Conservation (phyloP, 2,797 vertebrate species). For the Sebastes minor region DNA sequence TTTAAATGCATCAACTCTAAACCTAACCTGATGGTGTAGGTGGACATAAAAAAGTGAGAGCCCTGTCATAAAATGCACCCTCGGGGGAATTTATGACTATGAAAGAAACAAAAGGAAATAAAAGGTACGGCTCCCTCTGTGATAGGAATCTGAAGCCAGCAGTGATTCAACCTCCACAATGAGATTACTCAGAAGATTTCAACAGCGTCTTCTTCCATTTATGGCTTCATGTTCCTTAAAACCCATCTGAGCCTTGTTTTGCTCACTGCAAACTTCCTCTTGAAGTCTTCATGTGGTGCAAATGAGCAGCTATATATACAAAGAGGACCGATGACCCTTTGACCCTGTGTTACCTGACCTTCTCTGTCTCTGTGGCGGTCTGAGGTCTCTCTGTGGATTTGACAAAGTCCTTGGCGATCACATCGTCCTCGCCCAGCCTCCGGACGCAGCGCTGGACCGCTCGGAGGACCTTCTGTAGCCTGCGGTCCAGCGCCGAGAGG, state of each 20-base stretch:
- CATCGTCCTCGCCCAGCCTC: slow-evolving; percentile 82
- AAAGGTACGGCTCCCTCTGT: background rate
- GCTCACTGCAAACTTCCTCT: slow-evolving; percentile 12
- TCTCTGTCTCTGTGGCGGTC: slow-evolving; percentile 5
- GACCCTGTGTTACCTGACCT: slow-evolving; percentile 62
- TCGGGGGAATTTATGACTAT: slow-evolving; percentile 22
- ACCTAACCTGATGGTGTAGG: background rate
- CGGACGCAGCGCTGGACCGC: slow-evolving; percentile 83
- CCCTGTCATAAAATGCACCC: slow-evolving; percentile 17
- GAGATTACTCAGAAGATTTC: slow-evolving; percentile 19
- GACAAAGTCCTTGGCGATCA: slow-evolving; percentile 81
- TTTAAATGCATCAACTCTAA: background rate
- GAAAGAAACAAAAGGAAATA: slow-evolving; percentile 18
- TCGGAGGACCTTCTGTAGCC: slow-evolving; percentile 85
- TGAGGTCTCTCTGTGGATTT: slow-evolving; percentile 34
- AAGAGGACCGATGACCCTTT: background rate
- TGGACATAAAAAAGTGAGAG: background rate
- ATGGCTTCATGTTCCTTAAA: slow-evolving; percentile 39
- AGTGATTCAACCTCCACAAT: slow-evolving; percentile 15
- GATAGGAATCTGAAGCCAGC: slow-evolving; percentile 12
- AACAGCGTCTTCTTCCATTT: slow-evolving; percentile 32
- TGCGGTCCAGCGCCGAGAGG: slow-evolving; percentile 90
- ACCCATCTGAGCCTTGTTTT: slow-evolving; percentile 22
- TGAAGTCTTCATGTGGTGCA: slow-evolving; percentile 2
- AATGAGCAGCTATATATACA: background rate